These are phyloP conservation scores for Pelusios castaneus DNA, from an alignment of 2,113 vertebrate species.

Conservation along the genomic window DNA sequence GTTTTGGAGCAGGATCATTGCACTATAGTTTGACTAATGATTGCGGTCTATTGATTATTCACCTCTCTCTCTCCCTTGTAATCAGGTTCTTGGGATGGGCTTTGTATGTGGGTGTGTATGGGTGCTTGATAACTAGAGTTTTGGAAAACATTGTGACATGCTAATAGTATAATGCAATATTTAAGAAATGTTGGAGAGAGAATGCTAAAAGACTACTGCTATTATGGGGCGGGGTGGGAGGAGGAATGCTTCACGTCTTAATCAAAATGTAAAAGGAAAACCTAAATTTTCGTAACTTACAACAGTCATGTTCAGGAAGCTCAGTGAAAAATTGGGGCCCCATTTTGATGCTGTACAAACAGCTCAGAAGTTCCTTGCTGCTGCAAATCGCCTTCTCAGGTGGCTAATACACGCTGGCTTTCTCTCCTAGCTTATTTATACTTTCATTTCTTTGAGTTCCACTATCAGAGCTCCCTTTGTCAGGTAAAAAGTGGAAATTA, in stretches of 20 bases:
- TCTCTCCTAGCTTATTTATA: not conserved
- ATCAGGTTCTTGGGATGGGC: not conserved
- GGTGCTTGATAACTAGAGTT: not conserved
- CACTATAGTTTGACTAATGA: not conserved
- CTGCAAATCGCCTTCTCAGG: not conserved
- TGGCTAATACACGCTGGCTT: not conserved
- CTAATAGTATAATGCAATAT: not conserved
- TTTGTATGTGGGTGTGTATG: not conserved
- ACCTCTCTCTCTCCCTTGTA: not conserved
- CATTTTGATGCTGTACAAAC: not conserved
- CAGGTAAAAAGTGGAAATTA: conserved; percentile 1
- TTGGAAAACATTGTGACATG: rapidly evolving
- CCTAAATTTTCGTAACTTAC: not conserved
- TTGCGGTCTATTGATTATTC: not conserved
- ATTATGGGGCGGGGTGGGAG: not conserved
- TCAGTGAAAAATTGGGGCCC: not conserved
- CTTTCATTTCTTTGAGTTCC: conserved; percentile 30
- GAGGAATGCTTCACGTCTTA: not conserved
- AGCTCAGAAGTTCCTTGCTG: not conserved
- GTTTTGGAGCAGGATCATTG: not conserved
- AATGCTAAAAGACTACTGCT: not conserved
- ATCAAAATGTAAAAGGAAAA: not conserved
- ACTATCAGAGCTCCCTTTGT: not conserved
- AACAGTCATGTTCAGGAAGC: not conserved
- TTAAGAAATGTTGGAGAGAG: not conserved